Conservation (phyloP, 2,797 vertebrate species). For the Lagodon rhomboides region DNA sequence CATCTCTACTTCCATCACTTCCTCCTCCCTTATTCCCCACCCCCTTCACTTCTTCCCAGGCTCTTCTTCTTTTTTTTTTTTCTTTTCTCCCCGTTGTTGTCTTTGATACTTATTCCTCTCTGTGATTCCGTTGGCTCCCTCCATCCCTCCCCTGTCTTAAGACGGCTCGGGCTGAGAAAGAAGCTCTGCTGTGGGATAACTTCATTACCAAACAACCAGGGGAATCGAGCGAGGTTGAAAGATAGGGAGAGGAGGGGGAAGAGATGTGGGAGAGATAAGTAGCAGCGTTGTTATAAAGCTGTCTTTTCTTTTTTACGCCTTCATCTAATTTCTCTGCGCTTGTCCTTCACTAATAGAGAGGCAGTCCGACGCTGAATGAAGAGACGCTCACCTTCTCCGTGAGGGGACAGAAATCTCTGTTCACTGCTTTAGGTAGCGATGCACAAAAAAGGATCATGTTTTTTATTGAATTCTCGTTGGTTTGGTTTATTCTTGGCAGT, state of each 20-base stretch:
- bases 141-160: slow-evolving; percentile 61
- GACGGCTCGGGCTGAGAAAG: slow-evolving; percentile 58
- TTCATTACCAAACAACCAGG: slow-evolving; percentile 75
- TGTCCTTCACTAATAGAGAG: slow-evolving; percentile 72
- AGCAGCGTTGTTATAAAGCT: slow-evolving; percentile 69
- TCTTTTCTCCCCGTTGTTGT: slow-evolving; percentile 16
- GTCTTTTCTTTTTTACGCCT: slow-evolving; percentile 67
- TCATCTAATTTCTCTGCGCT: slow-evolving; percentile 71
- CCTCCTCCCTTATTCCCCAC: slow-evolving; percentile 32
- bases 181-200: slow-evolving; percentile 71
- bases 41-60: slow-evolving; percentile 44
- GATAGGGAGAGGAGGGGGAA: slow-evolving; percentile 27
- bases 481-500: slow-evolving; percentile 9
- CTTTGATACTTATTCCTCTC: slow-evolving; percentile 59
- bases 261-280: slow-evolving; percentile 63
- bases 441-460: slow-evolving; percentile 23
- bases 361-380: slow-evolving; percentile 57
- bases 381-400: slow-evolving; percentile 53
- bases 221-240: slow-evolving; percentile 71
- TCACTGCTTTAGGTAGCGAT: slow-evolving; percentile 26
- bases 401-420: slow-evolving; percentile 48
- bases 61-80: slow-evolving; percentile 25
- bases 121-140: slow-evolving; percentile 58
- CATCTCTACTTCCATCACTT: slow-evolving; percentile 35
- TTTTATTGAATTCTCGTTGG: slow-evolving; percentile 23